A percentile compares a stretch with the other conserved stretches of the same genome.
phyloP scores from a whole-genome alignment of 1,140 invertebrate genomes.

The Aleiodes sp. region DNA sequence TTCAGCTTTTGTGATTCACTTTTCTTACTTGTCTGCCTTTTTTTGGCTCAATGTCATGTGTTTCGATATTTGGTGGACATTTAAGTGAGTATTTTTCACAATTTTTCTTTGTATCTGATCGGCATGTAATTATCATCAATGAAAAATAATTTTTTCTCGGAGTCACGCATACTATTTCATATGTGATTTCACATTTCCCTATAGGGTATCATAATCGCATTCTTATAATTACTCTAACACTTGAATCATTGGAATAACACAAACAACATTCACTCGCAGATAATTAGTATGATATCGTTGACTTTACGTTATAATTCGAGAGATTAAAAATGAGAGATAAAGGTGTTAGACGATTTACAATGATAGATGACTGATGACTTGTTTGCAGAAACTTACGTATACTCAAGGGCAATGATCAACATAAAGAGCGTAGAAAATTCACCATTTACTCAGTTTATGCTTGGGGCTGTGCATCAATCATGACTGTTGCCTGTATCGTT shows the following conservation, averaged over 20 bases:
- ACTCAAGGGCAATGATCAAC: constrained; percentile 57
- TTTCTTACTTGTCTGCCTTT: neutral
- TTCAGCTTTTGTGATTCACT: neutral
- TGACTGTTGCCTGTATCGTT: constrained; percentile 67
- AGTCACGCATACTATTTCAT: neutral
- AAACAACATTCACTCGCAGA: too few species aligned
- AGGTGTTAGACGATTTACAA: neutral
- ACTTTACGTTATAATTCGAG: too few species aligned
- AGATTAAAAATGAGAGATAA: too few species aligned
- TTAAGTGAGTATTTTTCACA: neutral
- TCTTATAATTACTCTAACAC: too few species aligned
- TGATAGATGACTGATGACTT: neutral
- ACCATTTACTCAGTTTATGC: constrained; percentile 75
- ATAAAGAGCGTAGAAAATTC: constrained; percentile 69
- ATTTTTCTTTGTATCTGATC: too few species aligned
- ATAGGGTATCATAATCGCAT: too few species aligned
- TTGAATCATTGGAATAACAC: too few species aligned
- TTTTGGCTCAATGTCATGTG: constrained; percentile 12
- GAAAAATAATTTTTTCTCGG: neutral
- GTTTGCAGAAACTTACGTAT: constrained; percentile 61
- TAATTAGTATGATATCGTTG: too few species aligned
- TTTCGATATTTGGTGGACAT: constrained; percentile 9
- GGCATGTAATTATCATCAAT: too few species aligned
- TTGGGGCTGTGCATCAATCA: constrained; percentile 72
- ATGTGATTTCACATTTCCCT: too few species aligned